A percentile compares a stretch with the other conserved stretches of the same genome.
These are phyloP conservation scores for Uropsilus gracilis DNA, from an alignment of 2,113 vertebrate genomes.

Conservation along the genomic window DNA sequence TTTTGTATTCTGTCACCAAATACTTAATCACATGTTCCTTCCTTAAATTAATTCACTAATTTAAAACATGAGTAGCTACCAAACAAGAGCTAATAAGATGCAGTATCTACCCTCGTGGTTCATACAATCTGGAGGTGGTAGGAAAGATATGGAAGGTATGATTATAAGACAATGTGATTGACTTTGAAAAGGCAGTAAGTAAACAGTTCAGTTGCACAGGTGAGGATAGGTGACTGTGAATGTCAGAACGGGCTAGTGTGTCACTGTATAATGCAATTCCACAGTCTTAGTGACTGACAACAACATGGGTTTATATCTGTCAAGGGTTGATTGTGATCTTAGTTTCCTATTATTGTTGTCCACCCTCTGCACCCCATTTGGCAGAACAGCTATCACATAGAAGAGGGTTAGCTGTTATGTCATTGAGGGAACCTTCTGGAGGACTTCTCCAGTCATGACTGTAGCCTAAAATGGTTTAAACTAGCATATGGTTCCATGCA, in stretches of 20 bases:
- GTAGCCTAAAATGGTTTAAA: not conserved
- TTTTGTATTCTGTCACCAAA: not conserved
- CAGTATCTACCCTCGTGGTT: not conserved
- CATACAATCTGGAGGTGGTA: not conserved
- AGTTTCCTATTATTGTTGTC: not conserved
- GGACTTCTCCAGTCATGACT: not conserved
- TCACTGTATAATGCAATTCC: not conserved
- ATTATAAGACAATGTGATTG: not conserved
- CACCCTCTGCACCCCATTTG: not conserved
- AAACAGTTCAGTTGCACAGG: not conserved
- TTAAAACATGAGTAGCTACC: not conserved
- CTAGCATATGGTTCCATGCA: not conserved
- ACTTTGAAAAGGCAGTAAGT: not conserved
- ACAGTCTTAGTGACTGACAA: not conserved
- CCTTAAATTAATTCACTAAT: not conserved
- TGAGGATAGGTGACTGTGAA: no score
- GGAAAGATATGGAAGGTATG: not conserved
- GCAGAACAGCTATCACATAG: no score
- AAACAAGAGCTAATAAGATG: not conserved
- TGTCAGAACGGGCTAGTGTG: rapidly evolving
- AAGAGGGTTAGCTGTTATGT: not conserved
- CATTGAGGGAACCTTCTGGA: not conserved
- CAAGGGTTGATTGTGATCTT: not conserved
- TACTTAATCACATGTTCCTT: not conserved
- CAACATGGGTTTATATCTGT: rapidly evolving